Base-by-base conservation (phyloP, 2,888 invertebrate species). In the Tinea semifulvella region DNA sequence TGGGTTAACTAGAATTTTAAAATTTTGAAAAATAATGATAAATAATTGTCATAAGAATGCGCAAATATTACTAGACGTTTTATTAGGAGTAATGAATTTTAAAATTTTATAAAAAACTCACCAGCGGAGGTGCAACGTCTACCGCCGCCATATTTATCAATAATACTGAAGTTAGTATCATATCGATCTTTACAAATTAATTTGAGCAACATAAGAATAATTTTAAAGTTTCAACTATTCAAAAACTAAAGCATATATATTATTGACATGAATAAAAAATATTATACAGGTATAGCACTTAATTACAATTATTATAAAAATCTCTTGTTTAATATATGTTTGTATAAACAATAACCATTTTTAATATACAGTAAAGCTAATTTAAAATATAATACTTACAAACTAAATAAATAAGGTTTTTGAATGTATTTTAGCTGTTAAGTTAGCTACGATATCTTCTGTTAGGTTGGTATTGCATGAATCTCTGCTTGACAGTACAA, bases 61-160 rank as follows among this genome's bases (percentile, higher is more conserved):
- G 18, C 10, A 17, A 38, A 38, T 38, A 8, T n/a, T 19, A 7
- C n/a, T 17, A 19, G 18, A 17, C 3, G 5, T 42, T 13, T 25
- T 22, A 46, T 13, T 3, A 31, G n/a, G 11, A 13, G 2, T 4
- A 31, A 3, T 49, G 54, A 26, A 44, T 17, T 46, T 35, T 35
- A 46, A 31, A 36, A 46, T 50, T 52, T 52, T 53, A 57, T 65
- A n/a, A n/a, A n/a, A n/a, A n/a, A n/a, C 68, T 75, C 63, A 80
- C 80, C 72, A 80, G 80, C 40, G 67, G 65, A 52, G 60, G 57
- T 54, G 81, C 80, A 53, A 76, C 75, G 56, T 81, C 81, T 51
- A 81, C 75, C 56, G 85, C 84, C 69, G 86, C 86, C 86, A 86
- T 86, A 69, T 83, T 84, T 79, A 65, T 61, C 63, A 65, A 70